Conservation (phyloP, 2,113 vertebrate genomes). For the Donacobius atricapilla region DNA sequence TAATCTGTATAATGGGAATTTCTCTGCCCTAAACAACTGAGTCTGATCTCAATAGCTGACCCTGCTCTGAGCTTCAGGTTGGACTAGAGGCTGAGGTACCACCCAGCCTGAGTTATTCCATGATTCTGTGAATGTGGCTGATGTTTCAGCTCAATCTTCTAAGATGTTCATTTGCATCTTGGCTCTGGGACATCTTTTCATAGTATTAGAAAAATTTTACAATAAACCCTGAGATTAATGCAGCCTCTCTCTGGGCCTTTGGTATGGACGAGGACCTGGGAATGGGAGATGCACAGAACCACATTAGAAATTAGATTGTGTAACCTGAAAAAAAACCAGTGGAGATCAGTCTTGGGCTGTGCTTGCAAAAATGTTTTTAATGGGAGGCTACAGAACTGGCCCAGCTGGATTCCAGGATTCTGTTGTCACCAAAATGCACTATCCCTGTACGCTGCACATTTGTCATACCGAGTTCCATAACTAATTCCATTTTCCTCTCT, state of each 20-base stretch:
- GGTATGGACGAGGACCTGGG: neutral
- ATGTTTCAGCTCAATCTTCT: neutral
- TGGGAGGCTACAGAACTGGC: constrained; percentile 11
- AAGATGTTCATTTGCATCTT: neutral
- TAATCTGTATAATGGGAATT: neutral
- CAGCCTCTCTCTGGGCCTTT: neutral
- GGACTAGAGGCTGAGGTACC: neutral
- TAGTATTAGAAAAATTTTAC: neutral
- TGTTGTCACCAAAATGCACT: neutral
- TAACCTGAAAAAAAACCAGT: neutral
- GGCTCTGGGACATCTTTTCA: neutral
- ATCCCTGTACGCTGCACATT: neutral
- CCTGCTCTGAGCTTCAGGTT: neutral
- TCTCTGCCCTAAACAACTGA: neutral
- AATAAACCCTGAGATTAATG: neutral
- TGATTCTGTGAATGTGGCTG: neutral
- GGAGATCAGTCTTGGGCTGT: neutral
- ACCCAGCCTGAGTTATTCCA: neutral
- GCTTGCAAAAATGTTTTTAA: constrained; percentile 1
- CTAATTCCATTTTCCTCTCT: constrained; percentile 11
- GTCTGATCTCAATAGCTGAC: neutral
- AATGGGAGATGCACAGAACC: neutral
- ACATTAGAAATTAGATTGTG: neutral
- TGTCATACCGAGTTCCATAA: neutral
- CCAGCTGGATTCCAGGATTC: constrained; percentile 26